phyloP scores from a whole-genome alignment of 2,113 vertebrate genomes.

The Leptosomus discolor region DNA sequence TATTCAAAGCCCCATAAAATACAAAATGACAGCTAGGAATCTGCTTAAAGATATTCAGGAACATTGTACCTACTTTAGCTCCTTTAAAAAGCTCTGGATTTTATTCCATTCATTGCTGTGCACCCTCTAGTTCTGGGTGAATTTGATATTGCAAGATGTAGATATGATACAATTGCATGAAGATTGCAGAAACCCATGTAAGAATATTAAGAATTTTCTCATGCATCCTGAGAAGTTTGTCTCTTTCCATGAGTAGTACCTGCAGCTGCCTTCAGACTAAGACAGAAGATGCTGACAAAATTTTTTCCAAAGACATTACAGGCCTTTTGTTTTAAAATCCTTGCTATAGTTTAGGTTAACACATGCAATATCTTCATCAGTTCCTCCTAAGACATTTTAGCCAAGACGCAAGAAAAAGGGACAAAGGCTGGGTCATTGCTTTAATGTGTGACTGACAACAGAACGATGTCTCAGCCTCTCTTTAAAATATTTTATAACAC shows the following conservation, averaged over 20 bases:
- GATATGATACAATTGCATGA: rapidly evolving
- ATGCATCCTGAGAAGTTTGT: not conserved
- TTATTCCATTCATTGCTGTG: not conserved
- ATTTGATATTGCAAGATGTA: not conserved
- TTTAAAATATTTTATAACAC: not conserved
- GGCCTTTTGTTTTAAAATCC: not conserved
- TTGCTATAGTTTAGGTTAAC: not conserved
- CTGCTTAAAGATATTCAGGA: not conserved
- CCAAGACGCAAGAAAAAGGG: not conserved
- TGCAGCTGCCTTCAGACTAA: not conserved
- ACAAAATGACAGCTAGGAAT: not conserved
- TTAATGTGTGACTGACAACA: too few relatives aligned
- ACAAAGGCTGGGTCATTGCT: not conserved
- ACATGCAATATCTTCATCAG: not conserved
- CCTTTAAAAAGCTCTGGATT: not conserved
- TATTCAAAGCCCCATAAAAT: not conserved
- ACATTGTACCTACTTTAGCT: not conserved
- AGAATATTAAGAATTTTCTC: not conserved
- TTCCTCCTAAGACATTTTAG: not conserved
- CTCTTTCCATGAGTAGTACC: not conserved
- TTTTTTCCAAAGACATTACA: not conserved
- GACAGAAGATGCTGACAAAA: not conserved
- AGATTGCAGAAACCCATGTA: not conserved
- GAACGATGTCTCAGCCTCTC: not conserved
- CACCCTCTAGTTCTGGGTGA: not conserved